Evolutionary conservation across 23 tunicate genomes (phyloP).

Genomic region (Ascidia mentula): DNA sequence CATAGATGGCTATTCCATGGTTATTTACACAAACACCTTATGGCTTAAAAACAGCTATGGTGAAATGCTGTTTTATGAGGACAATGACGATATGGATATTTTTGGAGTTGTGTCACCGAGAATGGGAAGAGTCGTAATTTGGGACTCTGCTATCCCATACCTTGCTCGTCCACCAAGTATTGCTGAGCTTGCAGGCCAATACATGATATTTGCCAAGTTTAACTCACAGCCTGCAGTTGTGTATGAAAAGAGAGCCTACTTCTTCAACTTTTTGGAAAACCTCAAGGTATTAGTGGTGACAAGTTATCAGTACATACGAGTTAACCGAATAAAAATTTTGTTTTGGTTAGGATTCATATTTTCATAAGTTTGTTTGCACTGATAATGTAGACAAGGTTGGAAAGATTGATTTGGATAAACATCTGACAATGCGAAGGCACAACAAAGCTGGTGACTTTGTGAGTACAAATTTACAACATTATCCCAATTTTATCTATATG

Average conservation of each 20-base stretch:
- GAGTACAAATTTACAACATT: constrained; percentile 14
- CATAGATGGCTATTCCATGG: constrained; percentile 39
- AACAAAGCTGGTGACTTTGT: constrained; percentile 49
- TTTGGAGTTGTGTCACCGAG: constrained; percentile 57
- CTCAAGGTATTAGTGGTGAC: constrained; percentile 14
- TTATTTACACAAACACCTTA: constrained; percentile 46
- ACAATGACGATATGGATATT: constrained; percentile 56
- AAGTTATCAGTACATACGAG: background rate
- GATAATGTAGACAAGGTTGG: constrained; percentile 20
- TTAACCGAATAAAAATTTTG: background rate
- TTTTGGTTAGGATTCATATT: constrained; percentile 1
- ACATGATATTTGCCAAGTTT: constrained; percentile 55
- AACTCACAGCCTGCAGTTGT: constrained; percentile 22
- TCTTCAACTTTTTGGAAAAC: constrained; percentile 41
- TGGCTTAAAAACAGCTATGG: constrained; percentile 93
- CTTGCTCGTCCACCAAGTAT: constrained; percentile 70
- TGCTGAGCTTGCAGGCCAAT: constrained; percentile 48
- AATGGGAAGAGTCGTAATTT: constrained; percentile 57
- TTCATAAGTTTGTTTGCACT: constrained; percentile 27
- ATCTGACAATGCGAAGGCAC: constrained; percentile 36
- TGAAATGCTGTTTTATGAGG: constrained; percentile 73
- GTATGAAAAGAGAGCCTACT: constrained; percentile 35
- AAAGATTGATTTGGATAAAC: constrained; percentile 48
- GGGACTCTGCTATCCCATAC: constrained; percentile 62
- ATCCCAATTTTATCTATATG: no score